Evolutionary conservation across 2,797 vertebrate genomes (phyloP), one percentile per base, ranked within the genome.

Genomic region (Ctenopoma multispine): DNA sequence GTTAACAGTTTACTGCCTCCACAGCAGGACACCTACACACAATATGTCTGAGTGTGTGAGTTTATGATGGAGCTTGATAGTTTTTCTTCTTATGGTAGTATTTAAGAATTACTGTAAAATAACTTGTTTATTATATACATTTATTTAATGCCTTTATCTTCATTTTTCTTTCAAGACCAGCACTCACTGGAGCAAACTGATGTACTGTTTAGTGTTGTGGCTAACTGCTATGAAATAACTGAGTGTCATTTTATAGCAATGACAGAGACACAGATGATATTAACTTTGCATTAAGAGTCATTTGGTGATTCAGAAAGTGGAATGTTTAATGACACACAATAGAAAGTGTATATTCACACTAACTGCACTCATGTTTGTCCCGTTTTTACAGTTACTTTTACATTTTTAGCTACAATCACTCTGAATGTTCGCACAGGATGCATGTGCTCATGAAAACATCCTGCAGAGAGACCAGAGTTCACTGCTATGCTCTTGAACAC

Each of bases 401-500:
- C 34, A 54, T 48, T 49, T 40, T 56, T 51, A 55, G 40, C 64
- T 11, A 41, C 49, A 18, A 77, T 38, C 15, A 38, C 29, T 17
- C 20, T 44, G 14, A 73, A 40, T 24, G 60, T 48, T 81, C 40
- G 58, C 3, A 18, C n/a, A 55, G 63, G 41, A 43, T 61, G 40
- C 8, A 14, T 8, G 0, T 20, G 59, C 44, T 75, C 17, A 56
- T 10, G 7, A 56, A 81, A 85, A 84, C 78, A 76, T 72, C 60
- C 69, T 44, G 21, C 51, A 8, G 51, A 36, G 53, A 64, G 78
- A 75, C 80, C 61, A 72, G 47, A 79, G 90, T 61, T 87, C 85
- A 83, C 29, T 51, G 79, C 63, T 78, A 80, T 46, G 29, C 75
- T 80, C 76, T 41, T 69, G 48, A 79, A 68, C 56, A 69, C 31